Base-by-base conservation (phyloP, 2,113 vertebrate genomes). In the Nothobranchius furzeri region DNA sequence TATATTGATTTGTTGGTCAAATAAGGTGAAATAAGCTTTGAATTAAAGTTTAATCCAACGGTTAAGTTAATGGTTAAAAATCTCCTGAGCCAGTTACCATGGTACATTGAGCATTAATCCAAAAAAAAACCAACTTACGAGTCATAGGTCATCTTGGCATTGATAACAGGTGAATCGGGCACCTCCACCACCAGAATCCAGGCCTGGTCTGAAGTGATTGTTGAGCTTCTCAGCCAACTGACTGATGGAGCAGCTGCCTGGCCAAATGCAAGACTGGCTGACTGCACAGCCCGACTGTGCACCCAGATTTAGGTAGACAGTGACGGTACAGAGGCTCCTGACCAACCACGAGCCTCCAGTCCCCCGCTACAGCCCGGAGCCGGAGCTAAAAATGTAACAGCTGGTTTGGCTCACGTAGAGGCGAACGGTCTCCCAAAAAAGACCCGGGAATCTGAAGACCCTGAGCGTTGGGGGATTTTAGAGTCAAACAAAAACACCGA, bases 61-160 rank as follows among this genome's bases (percentile, higher is more conserved):
- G 3, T 30, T 3, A 30, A 30, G 30, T 30, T 30, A 4, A 30
- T 30, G 30, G 30, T 30, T 30, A 30, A 30, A 3, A 1, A 30
- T 30, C 30, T 30, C 30, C 30, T 30, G 30, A 30, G 30, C 30
- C 30, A 30, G 30, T 30, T 30, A 14, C 20, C 25, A 14, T 7
- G 9, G 12, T 35, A 36, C 12, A 36, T 14, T 3, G 25, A 54
- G 7, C 30, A 7, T 3, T 54, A 1, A 54, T 24, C 15, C 7
- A 14, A 30, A 17, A 58, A 46, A 59, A 56, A 90, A 1, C 30
- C 2, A 30, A 30, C 88, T 90, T 83, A 89, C 87, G 75, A 87
- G 79, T 85, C 89, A 42, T 81, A 75, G 60, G 89, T 90, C 89
- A 90, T 90, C 83, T 60, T 73, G 73, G 70, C 43, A 48, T 68